Evolutionary conservation across 2,888 invertebrate genomes (phyloP).

Genomic region (Cephus sareptanus): DNA sequence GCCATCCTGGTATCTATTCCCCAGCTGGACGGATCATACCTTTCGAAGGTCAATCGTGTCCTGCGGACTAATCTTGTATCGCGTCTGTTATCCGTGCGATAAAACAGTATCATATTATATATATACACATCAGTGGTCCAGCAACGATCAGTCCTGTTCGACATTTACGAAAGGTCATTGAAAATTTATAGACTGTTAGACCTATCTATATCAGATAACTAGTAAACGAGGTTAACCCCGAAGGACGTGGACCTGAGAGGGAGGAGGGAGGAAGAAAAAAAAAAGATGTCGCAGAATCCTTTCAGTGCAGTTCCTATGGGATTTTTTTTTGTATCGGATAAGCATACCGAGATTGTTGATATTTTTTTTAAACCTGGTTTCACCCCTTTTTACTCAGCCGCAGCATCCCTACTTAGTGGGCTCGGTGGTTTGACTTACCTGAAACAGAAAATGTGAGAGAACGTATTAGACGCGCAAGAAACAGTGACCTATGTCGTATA

Average conservation of each 20-base stretch:
- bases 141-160: neutral
- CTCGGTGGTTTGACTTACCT: conserved; percentile 15
- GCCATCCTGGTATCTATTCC: neutral
- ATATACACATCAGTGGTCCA: too few species aligned
- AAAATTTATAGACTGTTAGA: neutral
- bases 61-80: neutral
- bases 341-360: neutral
- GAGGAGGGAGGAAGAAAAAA: neutral
- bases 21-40: conserved; percentile 5
- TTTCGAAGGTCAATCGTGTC: conserved; percentile 8
- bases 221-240: neutral
- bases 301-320: neutral
- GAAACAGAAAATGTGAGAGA: conserved; percentile 20
- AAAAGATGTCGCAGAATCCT: neutral
- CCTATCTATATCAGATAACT: neutral
- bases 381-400: neutral
- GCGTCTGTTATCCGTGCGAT: neutral
- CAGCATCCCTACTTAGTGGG: neutral
- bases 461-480: neutral
- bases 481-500: neutral
- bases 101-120: neutral
- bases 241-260: neutral
- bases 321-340: neutral
- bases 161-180: neutral
- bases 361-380: neutral